Base-by-base conservation (phyloP, 1,140 invertebrate species). In the Drosophila parvula region DNA sequence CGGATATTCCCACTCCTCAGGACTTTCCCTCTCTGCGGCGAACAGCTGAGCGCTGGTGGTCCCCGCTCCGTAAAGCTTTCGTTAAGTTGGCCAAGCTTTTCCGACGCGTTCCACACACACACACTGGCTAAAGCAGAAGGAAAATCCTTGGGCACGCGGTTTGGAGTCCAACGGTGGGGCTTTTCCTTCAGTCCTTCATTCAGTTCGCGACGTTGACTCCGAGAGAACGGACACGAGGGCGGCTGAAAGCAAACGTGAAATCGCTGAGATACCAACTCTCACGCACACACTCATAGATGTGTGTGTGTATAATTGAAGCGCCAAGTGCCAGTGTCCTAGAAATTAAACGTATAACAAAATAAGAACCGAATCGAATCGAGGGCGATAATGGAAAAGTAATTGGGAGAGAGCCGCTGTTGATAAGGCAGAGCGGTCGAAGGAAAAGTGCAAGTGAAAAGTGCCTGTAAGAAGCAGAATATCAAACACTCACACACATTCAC, bases 401-500 rank as follows among this genome's bases (percentile, higher is more conserved):
- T 63, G 44, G 8, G 38, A 41, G 38, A 56, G 51, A 53, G 51
- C 18, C 32, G 38, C 40, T 28, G 55, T 43, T 45, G 62, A 64
- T 69, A 58, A 48, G 64, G 22, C 32, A 58, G 38, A 22, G 51
- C 18, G 30, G 16, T 3, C 32, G 50, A 53, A 18, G 36, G 32
- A 78, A 88, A 89, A 88, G 83, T 88, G 82, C 83, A 86, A 79
- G 79, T 86, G 78, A 82, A 85, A 86, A 86, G 78, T 86, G 79
- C 61, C 73, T 69, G 70, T 56, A 79, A 86, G 63, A 74, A 80
- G 68, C 53, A 71, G 73, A 80, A 74, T 80, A 61, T 64, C 83
- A 65, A 63, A 65, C 53, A 63, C 47, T 47, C 41, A 62, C 60
- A 45, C 12, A 18, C 22, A 48, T n/a, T 22, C 32, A 65, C 57